Evolutionary conservation across 2,888 invertebrate species (phyloP), one percentile per base, ranked within the genome.

Genomic region (Eupithecia subfuscata): DNA sequence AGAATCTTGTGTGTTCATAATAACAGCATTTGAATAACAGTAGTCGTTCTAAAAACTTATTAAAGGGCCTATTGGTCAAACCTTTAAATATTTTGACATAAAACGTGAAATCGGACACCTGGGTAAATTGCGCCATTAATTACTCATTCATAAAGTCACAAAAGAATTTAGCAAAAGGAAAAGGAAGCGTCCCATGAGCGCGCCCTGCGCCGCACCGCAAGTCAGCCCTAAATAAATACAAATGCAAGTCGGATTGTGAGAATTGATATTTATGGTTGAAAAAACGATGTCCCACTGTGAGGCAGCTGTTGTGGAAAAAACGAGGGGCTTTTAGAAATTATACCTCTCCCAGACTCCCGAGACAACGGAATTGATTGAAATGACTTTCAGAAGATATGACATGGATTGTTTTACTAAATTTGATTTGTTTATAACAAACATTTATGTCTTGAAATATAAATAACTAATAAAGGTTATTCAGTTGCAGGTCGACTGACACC

Each of bases 181-280:
- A 87, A 89, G 88, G 89, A 89, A 60, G 25, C 25, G 86, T 83
- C 87, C 87, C 86, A 80, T 80, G 86, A 83, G 86, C 83, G 83
- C 82, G 84, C 86, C 86, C 85, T 84, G 84, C 78, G 86, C 87
- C 88, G 85, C 84, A 84, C 87, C 88, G 83, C 87, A 86, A 87
- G 84, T 85, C 84, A 84, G 85, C 86, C 88, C 89, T 91, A 93
- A 93, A 93, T 92, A 93, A 93, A 92, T 92, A 94, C 90, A 91
- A 93, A 93, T 92, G 92, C 87, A 90, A 89, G 90, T 91, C 90
- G 89, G 89, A 87, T 88, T 89, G 90, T 88, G 90, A 88, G 92
- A 93, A 93, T 93, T 94, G 93, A 93, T 94, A 94, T 94, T 94
- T 94, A 94, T 91, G 91, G 88, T 88, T 86, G 87, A 92, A 93